These are phyloP conservation scores for Masnerella sp. DNA, from an alignment of 2,888 invertebrate genomes.

Conservation along the genomic window DNA sequence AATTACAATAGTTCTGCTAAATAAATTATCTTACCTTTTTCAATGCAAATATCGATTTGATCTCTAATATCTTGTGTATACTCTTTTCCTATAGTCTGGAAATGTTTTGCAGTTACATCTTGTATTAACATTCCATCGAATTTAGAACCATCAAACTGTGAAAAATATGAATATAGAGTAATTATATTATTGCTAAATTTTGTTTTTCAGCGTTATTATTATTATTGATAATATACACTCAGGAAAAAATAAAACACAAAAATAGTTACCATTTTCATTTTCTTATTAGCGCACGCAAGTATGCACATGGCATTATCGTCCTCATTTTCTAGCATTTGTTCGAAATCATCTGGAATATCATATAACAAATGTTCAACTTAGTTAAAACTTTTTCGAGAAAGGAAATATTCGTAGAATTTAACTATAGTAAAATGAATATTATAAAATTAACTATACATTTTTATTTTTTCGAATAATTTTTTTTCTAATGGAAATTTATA, in stretches of 20 bases:
- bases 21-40: not conserved
- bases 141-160: constrained; percentile 10
- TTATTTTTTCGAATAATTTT: too few relatives aligned
- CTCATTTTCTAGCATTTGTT: constrained; percentile 7
- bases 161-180: not conserved
- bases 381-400: too few relatives aligned
- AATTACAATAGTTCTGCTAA: not conserved
- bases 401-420: too few relatives aligned
- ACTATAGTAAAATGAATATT: not conserved
- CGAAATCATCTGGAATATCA: constrained; percentile 8
- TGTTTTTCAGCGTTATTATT: too few relatives aligned
- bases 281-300: constrained; percentile 8
- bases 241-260: not conserved
- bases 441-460: too few relatives aligned
- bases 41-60: not conserved
- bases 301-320: constrained; percentile 1
- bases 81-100: not conserved
- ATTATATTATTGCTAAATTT: too few relatives aligned
- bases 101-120: not conserved
- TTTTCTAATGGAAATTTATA: too few relatives aligned
- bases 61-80: not conserved
- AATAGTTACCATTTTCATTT: constrained; percentile 11
- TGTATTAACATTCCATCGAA: not conserved
- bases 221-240: too few relatives aligned
- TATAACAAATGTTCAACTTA: too few relatives aligned